These are phyloP conservation scores for Cerastis leucographa DNA, from an alignment of 2,888 invertebrate species.

Conservation along the genomic window DNA sequence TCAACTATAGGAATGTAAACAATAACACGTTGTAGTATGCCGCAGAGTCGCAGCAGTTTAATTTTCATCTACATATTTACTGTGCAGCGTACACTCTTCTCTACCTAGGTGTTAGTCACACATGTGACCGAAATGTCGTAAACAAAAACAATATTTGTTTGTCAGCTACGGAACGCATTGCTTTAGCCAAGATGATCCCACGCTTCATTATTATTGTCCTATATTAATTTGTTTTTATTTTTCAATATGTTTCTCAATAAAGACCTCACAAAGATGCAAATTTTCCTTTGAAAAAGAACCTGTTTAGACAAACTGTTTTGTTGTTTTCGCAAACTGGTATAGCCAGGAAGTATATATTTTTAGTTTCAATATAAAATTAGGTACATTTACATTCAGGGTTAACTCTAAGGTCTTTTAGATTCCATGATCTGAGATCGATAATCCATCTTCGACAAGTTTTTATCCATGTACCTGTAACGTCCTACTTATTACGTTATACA, in stretches of 20 bases:
- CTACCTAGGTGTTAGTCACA: conserved; percentile 43
- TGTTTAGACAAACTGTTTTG: conserved; percentile 3
- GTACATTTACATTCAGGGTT: background rate
- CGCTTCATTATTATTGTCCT: conserved; percentile 17
- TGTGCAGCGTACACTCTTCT: conserved; percentile 7
- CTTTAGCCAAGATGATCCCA: conserved; percentile 58
- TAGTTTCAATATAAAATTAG: background rate
- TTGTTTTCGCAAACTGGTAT: conserved; percentile 21
- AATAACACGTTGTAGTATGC: conserved; percentile 42
- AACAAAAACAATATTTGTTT: conserved; percentile 69
- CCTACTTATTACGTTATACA: background rate
- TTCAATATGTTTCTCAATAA: conserved; percentile 14
- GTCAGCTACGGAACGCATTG: conserved; percentile 39
- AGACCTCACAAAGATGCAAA: background rate
- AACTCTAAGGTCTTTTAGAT: conserved; percentile 11
- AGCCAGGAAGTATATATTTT: conserved; percentile 36
- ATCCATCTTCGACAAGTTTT: background rate
- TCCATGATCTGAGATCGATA: background rate
- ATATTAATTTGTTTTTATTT: conserved; percentile 13
- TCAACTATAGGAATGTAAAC: conserved; percentile 50
- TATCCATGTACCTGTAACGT: background rate
- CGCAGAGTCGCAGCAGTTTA: conserved; percentile 26
- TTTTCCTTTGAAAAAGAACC: conserved; percentile 12
- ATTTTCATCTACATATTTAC: conserved; percentile 39
- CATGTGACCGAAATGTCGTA: conserved; percentile 56